Evolutionary conservation across 1,140 invertebrate species (phyloP), one percentile per base, ranked within the genome.

Genomic region (Nephila pilipes): DNA sequence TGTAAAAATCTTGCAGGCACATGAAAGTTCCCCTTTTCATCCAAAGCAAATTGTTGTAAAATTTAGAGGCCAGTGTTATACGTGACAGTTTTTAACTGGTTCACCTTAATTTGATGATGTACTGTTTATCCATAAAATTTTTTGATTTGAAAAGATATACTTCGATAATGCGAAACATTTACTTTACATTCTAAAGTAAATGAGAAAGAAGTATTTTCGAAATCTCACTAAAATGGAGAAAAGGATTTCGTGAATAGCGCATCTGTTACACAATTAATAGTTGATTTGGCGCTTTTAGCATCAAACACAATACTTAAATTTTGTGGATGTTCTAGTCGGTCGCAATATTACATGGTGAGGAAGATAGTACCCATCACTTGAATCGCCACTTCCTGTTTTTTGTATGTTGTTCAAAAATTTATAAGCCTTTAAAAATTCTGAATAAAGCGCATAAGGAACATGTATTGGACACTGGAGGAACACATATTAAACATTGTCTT

Each of bases 31-130:
- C 12, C 94, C 79, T 87, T 94, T 46, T 46, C 94, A 85, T 95
- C 94, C 32, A 89, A n/a, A 2, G 93, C 94, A 4, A 95, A 63
- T 94, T 95, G 94, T 36, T 88, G 87, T 10, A 95, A 79, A 1
- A 91, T 90, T 12, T 95, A 88, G 1, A 94, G 93, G 0, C 95
- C 95, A 14, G 95, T 80, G 92, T 94, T 95, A 12, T 95, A 94
- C 2, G 94, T 94, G 4, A 94, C 36, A 36, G 18, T 92, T 16
- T 94, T 95, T 95, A 0, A 95, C 95, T 1, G 95, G 95, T 6
- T 81, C 94, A 18, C 95, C 91, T 58, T 94, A 25, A 90, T 94
- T 95, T 4, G 94, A 83, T 25, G 93, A 38, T 46, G 91, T 91
- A 38, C 32, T 18, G 29, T 94, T 54, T 80, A 94, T 89, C 94